phyloP scores from a whole-genome alignment of 2,113 vertebrate species.

The Glareola pratincola region DNA sequence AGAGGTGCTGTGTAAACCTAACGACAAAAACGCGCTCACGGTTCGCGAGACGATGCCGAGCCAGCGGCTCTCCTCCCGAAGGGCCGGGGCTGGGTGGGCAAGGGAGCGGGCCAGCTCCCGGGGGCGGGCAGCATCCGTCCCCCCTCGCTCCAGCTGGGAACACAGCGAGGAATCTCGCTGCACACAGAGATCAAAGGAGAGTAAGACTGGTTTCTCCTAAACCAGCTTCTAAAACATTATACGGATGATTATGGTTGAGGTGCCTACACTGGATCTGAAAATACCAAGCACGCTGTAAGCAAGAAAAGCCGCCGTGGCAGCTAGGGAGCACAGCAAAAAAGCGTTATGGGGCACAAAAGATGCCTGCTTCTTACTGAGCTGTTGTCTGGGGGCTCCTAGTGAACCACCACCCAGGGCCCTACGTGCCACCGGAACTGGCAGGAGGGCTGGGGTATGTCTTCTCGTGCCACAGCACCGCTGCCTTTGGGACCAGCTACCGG shows the following conservation, averaged over 20 bases:
- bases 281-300: rapidly evolving
- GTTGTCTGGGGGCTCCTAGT: neutral
- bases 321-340: neutral
- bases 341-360: neutral
- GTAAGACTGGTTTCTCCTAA: neutral
- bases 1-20: neutral
- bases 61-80: neutral
- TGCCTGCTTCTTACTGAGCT: neutral
- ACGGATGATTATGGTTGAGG: neutral
- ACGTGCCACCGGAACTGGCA: rapidly evolving
- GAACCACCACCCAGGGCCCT: neutral
- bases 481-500: neutral
- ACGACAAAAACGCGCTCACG: neutral
- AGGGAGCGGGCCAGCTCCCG: neutral
- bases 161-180: neutral
- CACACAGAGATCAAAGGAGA: neutral
- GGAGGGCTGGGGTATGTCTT: neutral
- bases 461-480: neutral
- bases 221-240: neutral
- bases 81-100: neutral
- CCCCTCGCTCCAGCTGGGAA: neutral
- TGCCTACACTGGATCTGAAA: neutral
- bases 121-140: neutral
- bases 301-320: neutral
- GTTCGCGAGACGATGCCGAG: neutral